phyloP scores from a whole-genome alignment of 1,140 invertebrate species.

The Pseudobourletiella spinata region DNA sequence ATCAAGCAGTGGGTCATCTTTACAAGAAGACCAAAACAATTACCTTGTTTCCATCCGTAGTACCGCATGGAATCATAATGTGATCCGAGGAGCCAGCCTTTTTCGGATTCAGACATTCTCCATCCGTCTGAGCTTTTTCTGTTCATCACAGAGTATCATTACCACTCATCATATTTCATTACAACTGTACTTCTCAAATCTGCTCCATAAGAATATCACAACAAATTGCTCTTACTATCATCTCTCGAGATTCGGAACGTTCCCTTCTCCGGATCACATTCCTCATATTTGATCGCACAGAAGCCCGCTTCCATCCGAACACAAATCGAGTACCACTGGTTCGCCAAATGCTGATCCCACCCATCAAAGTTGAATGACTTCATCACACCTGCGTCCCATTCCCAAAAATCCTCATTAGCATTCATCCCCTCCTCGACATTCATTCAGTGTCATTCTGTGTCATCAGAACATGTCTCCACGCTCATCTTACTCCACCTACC shows the following conservation, averaged over 20 bases:
- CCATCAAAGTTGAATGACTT: slow-evolving; percentile 40
- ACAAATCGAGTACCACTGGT: slow-evolving; percentile 41
- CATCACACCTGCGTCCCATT: slow-evolving; percentile 29
- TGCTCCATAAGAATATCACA: too few relatives aligned
- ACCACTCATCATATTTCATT: background rate
- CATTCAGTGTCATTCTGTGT: too few relatives aligned
- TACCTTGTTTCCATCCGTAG: slow-evolving; percentile 37
- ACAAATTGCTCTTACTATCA: slow-evolving; percentile 32
- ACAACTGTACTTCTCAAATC: too few relatives aligned
- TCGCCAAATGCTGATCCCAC: slow-evolving; percentile 38
- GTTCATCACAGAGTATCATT: too few relatives aligned
- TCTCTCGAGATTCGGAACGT: slow-evolving; percentile 36
- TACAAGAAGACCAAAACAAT: too few relatives aligned
- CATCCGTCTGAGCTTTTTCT: slow-evolving; percentile 37
- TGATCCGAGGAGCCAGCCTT: slow-evolving; percentile 36
- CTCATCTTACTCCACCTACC: too few relatives aligned
- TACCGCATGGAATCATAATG: slow-evolving; percentile 36
- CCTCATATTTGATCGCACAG: slow-evolving; percentile 39
- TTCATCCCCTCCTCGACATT: too few relatives aligned
- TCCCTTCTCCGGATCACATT: slow-evolving; percentile 37
- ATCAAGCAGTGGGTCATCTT: too few relatives aligned
- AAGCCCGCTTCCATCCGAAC: slow-evolving; percentile 37
- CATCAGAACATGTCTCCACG: too few relatives aligned
- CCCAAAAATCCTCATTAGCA: too few relatives aligned
- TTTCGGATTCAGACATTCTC: slow-evolving; percentile 36